phyloP scores from a whole-genome alignment of 1,140 invertebrate species.

The Drosophila burlai region DNA sequence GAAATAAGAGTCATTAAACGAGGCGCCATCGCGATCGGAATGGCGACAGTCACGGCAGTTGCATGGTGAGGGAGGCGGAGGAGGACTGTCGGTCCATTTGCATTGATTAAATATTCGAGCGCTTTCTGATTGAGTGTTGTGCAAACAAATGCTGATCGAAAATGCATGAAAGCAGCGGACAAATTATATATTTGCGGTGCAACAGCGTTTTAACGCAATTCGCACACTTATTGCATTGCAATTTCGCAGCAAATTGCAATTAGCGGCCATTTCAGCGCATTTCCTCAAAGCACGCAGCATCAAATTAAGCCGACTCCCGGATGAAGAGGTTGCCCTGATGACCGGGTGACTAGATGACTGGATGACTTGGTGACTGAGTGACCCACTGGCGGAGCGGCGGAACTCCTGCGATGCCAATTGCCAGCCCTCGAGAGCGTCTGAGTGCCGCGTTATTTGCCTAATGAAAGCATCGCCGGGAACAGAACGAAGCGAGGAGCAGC shows the following conservation, averaged over 20 bases:
- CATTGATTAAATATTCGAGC: conserved; percentile 62
- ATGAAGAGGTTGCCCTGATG: conserved; percentile 5
- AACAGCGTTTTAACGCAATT: conserved; percentile 57
- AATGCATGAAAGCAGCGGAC: conserved; percentile 17
- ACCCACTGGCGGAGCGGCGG: conserved; percentile 57
- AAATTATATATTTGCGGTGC: conserved; percentile 34
- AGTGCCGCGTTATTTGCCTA: conserved; percentile 69
- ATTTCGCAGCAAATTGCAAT: conserved; percentile 71
- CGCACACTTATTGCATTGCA: conserved; percentile 48
- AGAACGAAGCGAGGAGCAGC: conserved; percentile 18
- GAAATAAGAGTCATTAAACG: conserved; percentile 37
- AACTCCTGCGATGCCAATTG: conserved; percentile 46
- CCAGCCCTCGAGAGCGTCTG: conserved; percentile 54
- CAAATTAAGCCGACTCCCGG: conserved; percentile 39
- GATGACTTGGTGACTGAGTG: conserved; percentile 62
- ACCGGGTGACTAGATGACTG: conserved; percentile 42
- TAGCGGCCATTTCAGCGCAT: conserved; percentile 69
- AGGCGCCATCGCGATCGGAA: conserved; percentile 44
- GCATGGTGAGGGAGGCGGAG: not conserved
- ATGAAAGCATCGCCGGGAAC: conserved; percentile 74
- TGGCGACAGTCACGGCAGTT: conserved; percentile 24
- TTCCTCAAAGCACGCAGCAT: conserved; percentile 44
- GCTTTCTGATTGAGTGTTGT: conserved; percentile 40
- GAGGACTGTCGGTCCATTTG: conserved; percentile 31
- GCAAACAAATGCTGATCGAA: conserved; percentile 48